A percentile compares a stretch with the other conserved stretches of the same genome.
Evolutionary conservation across 1,140 invertebrate genomes (phyloP).

Genomic region (Periplaneta americana): DNA sequence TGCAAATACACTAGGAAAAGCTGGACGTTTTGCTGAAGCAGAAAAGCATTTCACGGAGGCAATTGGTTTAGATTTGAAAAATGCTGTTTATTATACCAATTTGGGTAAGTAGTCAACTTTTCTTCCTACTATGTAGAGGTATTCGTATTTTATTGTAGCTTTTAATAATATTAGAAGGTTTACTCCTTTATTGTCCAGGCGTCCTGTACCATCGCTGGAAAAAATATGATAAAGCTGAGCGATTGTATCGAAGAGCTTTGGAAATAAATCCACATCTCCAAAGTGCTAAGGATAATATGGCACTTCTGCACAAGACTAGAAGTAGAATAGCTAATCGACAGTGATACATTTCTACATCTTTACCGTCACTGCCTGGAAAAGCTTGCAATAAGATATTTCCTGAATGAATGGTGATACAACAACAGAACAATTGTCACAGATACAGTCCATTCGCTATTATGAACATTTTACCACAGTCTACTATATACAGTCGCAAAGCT

Average conservation of each 20-base stretch:
- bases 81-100: constrained; percentile 76
- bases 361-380: not conserved
- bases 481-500: too few relatives aligned
- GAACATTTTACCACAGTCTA: too few relatives aligned
- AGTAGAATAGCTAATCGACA: constrained; percentile 8
- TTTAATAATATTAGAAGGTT: constrained; percentile 5
- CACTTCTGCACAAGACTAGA: constrained; percentile 30
- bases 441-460: too few relatives aligned
- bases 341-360: not conserved
- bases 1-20: constrained; percentile 84
- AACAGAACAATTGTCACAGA: too few relatives aligned
- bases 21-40: constrained; percentile 65
- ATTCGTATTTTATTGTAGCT: not conserved
- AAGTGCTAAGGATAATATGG: constrained; percentile 61
- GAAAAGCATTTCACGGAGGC: constrained; percentile 76
- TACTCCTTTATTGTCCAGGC: constrained; percentile 50
- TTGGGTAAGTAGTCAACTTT: constrained; percentile 53
- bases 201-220: constrained; percentile 93
- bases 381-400: too few relatives aligned
- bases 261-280: constrained; percentile 60
- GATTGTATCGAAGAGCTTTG: constrained; percentile 70
- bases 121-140: constrained; percentile 7
- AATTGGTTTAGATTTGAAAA: constrained; percentile 58
- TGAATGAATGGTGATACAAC: too few relatives aligned
- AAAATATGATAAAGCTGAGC: constrained; percentile 64